Evolutionary conservation across 2,888 invertebrate species (phyloP).

Genomic region (Baccha elongata): DNA sequence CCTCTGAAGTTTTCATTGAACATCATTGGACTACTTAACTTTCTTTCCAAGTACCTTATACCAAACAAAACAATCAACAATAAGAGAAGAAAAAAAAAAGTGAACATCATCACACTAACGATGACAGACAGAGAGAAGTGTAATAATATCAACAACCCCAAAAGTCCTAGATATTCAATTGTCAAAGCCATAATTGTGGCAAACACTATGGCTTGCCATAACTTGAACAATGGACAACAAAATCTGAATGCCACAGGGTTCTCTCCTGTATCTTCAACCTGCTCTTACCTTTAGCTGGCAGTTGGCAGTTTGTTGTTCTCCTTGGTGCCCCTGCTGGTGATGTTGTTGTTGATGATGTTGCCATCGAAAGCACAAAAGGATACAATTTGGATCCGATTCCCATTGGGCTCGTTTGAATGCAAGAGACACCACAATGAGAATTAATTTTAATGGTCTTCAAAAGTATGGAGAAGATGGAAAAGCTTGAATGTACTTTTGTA

Average conservation of each 20-base stretch:
- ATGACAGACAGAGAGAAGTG: conserved; percentile 32
- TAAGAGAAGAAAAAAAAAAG: neutral
- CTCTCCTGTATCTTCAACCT: neutral
- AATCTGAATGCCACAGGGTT: conserved; percentile 39
- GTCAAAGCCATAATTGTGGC: conserved; percentile 52
- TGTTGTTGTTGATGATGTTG: conserved; percentile 9
- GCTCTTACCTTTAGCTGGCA: conserved; percentile 1
- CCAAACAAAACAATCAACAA: conserved; percentile 20
- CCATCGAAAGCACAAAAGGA: conserved; percentile 41
- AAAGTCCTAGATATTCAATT: conserved; percentile 49
- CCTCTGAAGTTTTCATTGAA: neutral
- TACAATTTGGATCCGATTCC: conserved; percentile 48
- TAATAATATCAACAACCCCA: conserved; percentile 29
- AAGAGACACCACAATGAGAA: conserved; percentile 53
- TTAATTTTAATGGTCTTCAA: conserved; percentile 55
- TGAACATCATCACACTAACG: conserved; percentile 23
- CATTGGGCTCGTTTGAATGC: conserved; percentile 47
- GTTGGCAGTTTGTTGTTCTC: conserved; percentile 8
- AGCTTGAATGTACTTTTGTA: conserved; percentile 13
- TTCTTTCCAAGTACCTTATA: conserved; percentile 5
- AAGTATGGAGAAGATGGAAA: conserved; percentile 16
- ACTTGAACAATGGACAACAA: conserved; percentile 44
- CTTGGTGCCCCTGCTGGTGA: neutral
- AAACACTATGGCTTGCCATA: conserved; percentile 45
- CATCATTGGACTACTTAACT: conserved; percentile 21